These are phyloP conservation scores for Digitonthophagus gazella DNA, from an alignment of 2,888 invertebrate genomes.

Conservation along the genomic window DNA sequence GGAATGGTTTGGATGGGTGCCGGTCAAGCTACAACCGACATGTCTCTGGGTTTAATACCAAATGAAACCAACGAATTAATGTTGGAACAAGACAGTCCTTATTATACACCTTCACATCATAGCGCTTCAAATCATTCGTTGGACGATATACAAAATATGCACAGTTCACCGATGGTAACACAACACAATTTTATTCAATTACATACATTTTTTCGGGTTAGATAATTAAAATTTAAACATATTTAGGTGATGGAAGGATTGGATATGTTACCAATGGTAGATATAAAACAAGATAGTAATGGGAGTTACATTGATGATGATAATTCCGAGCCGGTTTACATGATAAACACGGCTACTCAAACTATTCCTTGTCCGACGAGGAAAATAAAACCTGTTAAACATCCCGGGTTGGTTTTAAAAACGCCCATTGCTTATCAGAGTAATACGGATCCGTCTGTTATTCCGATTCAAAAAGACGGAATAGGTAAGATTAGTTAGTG, in stretches of 20 bases:
- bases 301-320: constrained; percentile 55
- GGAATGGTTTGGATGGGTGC: constrained; percentile 71
- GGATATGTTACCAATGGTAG: constrained; percentile 49
- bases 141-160: constrained; percentile 54
- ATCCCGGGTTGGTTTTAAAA: constrained; percentile 71
- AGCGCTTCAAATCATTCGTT: constrained; percentile 53
- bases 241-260: constrained; percentile 49
- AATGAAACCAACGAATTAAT: constrained; percentile 48
- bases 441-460: constrained; percentile 78
- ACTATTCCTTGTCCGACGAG: constrained; percentile 56
- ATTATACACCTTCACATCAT: constrained; percentile 51
- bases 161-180: constrained; percentile 54
- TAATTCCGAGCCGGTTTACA: constrained; percentile 47
- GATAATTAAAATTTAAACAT: constrained; percentile 19
- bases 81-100: constrained; percentile 50
- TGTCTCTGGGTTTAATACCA: constrained; percentile 51
- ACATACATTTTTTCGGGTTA: no score
- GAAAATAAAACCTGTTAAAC: constrained; percentile 72
- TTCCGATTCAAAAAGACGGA: constrained; percentile 85
- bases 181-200: no score
- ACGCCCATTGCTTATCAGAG: constrained; percentile 77
- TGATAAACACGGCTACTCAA: constrained; percentile 58
- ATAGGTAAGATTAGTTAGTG: constrained; percentile 64
- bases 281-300: constrained; percentile 50
- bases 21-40: constrained; percentile 53